Base-by-base conservation (phyloP, 2,113 vertebrate species). In the Stigmatopora argus region DNA sequence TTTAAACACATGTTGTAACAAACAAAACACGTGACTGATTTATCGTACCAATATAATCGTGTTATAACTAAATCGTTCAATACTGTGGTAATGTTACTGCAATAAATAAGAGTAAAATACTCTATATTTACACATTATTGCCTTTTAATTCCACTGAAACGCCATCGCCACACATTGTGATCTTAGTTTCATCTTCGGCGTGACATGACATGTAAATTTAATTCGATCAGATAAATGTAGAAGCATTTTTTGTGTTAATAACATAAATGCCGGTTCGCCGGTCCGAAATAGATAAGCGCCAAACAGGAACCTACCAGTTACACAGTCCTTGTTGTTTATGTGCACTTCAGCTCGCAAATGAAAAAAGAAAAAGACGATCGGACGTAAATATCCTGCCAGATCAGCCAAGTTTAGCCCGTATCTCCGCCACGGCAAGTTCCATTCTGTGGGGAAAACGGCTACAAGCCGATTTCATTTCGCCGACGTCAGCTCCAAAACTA, bases 381-480 rank as follows among this genome's bases (percentile, higher is more conserved):
- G 13, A 60, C 34, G 67, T 81, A 45, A 71, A 69, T 81, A 85
- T 86, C 82, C 86, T 15, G 62, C 61, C 60, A 53, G 49, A 69
- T 75, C 69, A 76, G 53, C 21, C 48, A 75, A 71, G 65, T 75
- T 83, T 78, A 83, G 79, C 88, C 87, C 83, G 76, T 83, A 34
- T 78, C 85, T 59, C 74, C 72, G 73, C 75, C 77, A 52, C 78
- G 72, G 60, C 83, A 69, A 66, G 74, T 82, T 89, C 80, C 86
- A 87, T 88, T 76, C 86, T 89, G 86, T 18, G 72, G 63, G 71
- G 56, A 62, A 68, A 81, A 73, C n/a, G 57, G 64, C 69, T 19
- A 72, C 74, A 52, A 76, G 69, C 78, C 63, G 63, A 75, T 78
- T 77, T 90, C 65, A 78, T 79, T 78, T 77, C 70, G 73, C 67